Base-by-base conservation (phyloP, 2,888 invertebrate genomes). In the Oligia latruncula region DNA sequence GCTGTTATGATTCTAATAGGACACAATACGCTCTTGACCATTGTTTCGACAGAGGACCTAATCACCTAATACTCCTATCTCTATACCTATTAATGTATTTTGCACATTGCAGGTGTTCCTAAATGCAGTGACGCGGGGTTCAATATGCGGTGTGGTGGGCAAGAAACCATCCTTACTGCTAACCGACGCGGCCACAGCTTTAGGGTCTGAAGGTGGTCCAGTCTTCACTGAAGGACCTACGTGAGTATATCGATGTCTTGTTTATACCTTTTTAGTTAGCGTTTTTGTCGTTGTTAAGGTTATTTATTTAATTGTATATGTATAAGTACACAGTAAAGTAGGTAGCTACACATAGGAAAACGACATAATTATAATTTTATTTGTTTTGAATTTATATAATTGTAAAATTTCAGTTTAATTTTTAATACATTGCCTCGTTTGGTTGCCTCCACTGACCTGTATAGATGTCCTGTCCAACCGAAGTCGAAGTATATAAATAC, bases 171-270 rank as follows among this genome's bases (percentile, higher is more conserved):
- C 97, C 60, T 92, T 97, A 5, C 90, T 98, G 66, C 95, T 97
- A 9, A 97, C 97, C 1, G 98, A 98, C 81, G 97, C 97, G 0
- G 96, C 97, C n/a, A 96, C 97, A 0, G 97, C 97, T 0, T 91
- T 97, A 8, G 97, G 98, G 20, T 97, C 97, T 35, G 97, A 98
- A 92, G 98, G 98, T 0, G 97, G 97, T 35, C 97, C 97, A 0
- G 96, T 97, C 49, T 97, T 97, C 90, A 95, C 94, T 43, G 94
- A 95, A 49, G 96, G 95, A 74, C 93, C 95, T 1, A 93, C 93
- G 96, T 96, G 79, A 93, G 94, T 91, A 17, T 17, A 52, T 52
- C 52, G 1, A 17, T 52, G 2, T 46, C 46, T 46, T 46, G 46
- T 11, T 5, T 46, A 46, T 5, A 52, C 52, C 49, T 15, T 52